A percentile compares a stretch with the other conserved stretches of the same genome.
These are phyloP conservation scores for Prietella phreatophila DNA, from an alignment of 2,113 vertebrate genomes.

Conservation along the genomic window DNA sequence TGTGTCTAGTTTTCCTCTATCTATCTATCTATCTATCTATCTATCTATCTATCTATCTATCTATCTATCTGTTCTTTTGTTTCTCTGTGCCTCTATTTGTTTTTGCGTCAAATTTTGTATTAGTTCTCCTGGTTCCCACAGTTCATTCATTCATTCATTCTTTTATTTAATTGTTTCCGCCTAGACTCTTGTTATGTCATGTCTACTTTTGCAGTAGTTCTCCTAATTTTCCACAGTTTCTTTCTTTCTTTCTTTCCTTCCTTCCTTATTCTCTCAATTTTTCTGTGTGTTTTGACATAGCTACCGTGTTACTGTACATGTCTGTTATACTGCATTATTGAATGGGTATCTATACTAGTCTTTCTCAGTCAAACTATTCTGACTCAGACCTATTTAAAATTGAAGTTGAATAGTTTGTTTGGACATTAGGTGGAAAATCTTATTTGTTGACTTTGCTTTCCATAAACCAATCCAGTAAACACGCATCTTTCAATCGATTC, in stretches of 20 bases:
- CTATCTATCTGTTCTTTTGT: not conserved
- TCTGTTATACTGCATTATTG: not conserved
- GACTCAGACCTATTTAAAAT: not conserved
- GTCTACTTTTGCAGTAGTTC: not conserved
- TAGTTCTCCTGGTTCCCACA: not conserved
- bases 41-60: not conserved
- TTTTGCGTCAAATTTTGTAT: not conserved
- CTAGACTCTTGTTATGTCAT: not conserved
- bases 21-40: not conserved
- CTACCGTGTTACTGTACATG: not conserved
- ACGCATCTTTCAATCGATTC: not conserved
- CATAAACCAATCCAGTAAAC: constrained; percentile 11
- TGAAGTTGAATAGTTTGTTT: not conserved
- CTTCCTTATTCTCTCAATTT: not conserved
- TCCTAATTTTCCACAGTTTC: not conserved
- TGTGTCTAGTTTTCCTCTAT: not conserved
- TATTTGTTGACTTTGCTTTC: constrained; percentile 1
- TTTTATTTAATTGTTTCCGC: not conserved
- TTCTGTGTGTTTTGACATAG: not conserved
- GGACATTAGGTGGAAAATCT: constrained; percentile 24
- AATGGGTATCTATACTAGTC: not conserved
- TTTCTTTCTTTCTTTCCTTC: not conserved
- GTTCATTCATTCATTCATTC: not conserved
- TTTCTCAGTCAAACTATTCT: not conserved
- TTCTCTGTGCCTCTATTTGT: not conserved